Evolutionary conservation across 2,888 invertebrate species (phyloP).

Genomic region (Himalopsyche anomala): DNA sequence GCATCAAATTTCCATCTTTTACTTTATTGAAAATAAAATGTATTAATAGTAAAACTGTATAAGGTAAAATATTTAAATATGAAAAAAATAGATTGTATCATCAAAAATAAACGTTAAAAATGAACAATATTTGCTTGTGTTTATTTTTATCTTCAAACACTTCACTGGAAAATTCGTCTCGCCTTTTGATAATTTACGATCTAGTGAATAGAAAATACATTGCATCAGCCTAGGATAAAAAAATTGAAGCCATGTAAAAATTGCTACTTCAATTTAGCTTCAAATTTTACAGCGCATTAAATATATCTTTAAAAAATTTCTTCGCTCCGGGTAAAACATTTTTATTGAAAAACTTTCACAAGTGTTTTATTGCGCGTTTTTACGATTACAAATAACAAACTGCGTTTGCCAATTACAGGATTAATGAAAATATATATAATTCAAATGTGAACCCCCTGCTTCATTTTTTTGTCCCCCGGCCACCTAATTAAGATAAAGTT

Average conservation of each 20-base stretch:
- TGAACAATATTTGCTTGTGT: not conserved
- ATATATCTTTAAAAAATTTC: not conserved
- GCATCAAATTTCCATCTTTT: too few relatives aligned
- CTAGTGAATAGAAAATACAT: conserved; percentile 4
- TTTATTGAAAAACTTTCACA: conserved; percentile 9
- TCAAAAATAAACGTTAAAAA: not conserved
- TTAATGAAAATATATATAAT: conserved; percentile 52
- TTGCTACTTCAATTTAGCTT: not conserved
- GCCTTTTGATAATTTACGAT: conserved; percentile 9
- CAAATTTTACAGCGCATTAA: not conserved
- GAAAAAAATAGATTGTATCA: too few relatives aligned
- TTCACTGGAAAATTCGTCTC: conserved; percentile 26
- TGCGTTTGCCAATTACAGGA: conserved; percentile 46
- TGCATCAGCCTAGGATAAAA: not conserved
- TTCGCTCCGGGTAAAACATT: not conserved
- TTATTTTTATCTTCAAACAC: not conserved
- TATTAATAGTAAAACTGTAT: too few relatives aligned
- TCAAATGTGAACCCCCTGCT: conserved; percentile 51
- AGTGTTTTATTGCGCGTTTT: not conserved
- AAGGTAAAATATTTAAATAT: too few relatives aligned
- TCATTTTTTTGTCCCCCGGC: not conserved
- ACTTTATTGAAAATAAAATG: too few relatives aligned
- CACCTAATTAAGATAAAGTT: conserved; percentile 66
- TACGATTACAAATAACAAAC: conserved; percentile 22
- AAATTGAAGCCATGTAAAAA: conserved; percentile 5